Evolutionary conservation across 2,113 vertebrate genomes (phyloP).

Genomic region (Elanus axillaris): DNA sequence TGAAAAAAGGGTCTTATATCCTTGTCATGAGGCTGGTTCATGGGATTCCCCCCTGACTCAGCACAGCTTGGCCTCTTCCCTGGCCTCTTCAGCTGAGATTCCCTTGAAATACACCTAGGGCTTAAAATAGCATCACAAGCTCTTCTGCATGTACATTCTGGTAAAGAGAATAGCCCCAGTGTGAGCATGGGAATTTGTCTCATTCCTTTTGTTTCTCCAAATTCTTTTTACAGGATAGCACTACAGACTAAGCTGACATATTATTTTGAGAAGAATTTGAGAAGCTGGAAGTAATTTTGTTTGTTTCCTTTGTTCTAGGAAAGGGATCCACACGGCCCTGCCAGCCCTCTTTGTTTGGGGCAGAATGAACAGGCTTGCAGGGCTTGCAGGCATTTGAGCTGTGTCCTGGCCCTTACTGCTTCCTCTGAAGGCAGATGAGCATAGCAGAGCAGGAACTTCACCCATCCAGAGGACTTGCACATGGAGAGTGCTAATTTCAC

Average conservation of each 20-base stretch:
- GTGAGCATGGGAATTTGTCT: background rate
- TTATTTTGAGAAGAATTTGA: background rate
- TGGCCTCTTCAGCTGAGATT: background rate
- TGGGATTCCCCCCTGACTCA: background rate
- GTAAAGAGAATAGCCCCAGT: background rate
- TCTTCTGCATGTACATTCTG: background rate
- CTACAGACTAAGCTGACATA: background rate
- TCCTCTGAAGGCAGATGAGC: background rate
- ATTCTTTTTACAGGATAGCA: background rate
- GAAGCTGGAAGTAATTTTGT: background rate
- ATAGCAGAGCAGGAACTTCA: background rate
- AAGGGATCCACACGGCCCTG: background rate
- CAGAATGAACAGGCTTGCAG: background rate
- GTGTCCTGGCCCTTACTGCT: background rate
- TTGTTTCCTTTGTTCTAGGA: background rate
- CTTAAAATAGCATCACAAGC: background rate
- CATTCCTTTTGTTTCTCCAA: background rate
- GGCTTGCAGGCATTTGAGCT: background rate
- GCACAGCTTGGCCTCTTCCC: background rate
- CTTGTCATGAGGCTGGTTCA: background rate
- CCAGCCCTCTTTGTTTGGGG: background rate
- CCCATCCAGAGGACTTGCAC: background rate
- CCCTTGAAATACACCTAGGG: background rate
- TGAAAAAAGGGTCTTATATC: background rate
- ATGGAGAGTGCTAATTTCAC: rapidly evolving